Percentiles rank a stretch among this genome's conserved stretches.
phyloP scores from a whole-genome alignment of 2,113 vertebrate species.

The Abramis brama region DNA sequence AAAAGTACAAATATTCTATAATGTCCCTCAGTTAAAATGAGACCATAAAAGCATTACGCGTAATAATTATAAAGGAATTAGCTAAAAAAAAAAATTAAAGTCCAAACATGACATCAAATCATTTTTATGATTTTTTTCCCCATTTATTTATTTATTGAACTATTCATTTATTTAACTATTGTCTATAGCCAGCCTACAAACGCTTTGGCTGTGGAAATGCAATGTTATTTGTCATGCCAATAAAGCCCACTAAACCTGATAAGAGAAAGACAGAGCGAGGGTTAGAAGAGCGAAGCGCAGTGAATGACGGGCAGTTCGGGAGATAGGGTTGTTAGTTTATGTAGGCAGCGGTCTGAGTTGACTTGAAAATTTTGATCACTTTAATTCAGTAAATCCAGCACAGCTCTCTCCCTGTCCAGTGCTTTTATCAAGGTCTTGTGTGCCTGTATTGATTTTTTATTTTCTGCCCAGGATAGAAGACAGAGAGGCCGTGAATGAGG shows the following conservation, averaged over 20 bases:
- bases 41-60: not conserved
- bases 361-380: conserved; percentile 99
- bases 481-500: conserved; percentile 99
- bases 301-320: conserved; percentile 85
- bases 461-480: conserved; percentile 99
- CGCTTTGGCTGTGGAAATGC: conserved; percentile 3
- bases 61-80: not conserved
- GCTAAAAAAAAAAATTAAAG: not conserved
- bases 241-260: conserved; percentile 58
- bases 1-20: not conserved
- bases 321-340: conserved; percentile 95
- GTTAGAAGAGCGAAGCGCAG: conserved; percentile 67
- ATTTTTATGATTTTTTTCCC: not conserved
- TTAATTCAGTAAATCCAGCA: conserved; percentile 98
- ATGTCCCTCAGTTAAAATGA: not conserved
- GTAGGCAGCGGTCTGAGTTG: conserved; percentile 87
- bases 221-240: conserved; percentile 24
- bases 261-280: conserved; percentile 61
- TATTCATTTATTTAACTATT: not conserved
- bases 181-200: not conserved
- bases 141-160: not conserved
- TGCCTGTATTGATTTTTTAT: conserved; percentile 99
- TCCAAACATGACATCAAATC: not conserved
- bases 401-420: conserved; percentile 85
- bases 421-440: conserved; percentile 94